Conservation (phyloP, 1,140 invertebrate genomes). For the Leguminivora glycinivorella region DNA sequence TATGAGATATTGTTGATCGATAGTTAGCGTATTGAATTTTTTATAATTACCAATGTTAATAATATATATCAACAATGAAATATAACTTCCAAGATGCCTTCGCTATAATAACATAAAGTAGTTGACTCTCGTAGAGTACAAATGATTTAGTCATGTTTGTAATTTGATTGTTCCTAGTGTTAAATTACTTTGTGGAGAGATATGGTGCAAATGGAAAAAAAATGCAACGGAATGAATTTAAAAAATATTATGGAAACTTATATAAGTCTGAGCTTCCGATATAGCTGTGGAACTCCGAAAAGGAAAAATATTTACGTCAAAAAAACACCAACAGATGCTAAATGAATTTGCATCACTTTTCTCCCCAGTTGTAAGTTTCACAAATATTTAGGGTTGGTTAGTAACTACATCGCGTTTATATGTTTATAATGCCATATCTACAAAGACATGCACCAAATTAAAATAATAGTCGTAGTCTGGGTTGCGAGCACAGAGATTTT, state of each 20-base stretch:
- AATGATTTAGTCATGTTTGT: constrained; percentile 28
- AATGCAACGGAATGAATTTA: too few species aligned
- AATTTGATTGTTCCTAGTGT: constrained; percentile 9
- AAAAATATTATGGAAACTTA: too few species aligned
- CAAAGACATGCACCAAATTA: not conserved
- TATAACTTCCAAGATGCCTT: constrained; percentile 10
- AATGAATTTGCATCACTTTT: not conserved
- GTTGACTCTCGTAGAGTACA: constrained; percentile 44
- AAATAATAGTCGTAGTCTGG: not conserved
- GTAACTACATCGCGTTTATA: not conserved
- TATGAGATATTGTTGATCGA: constrained; percentile 8
- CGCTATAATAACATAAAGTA: not conserved
- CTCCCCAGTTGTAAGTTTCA: not conserved
- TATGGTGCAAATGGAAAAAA: not conserved
- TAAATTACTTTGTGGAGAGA: not conserved
- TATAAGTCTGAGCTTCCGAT: too few species aligned
- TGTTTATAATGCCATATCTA: constrained; percentile 2
- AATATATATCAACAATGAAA: not conserved
- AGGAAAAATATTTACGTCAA: too few species aligned
- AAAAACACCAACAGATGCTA: not conserved
- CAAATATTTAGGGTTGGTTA: not conserved
- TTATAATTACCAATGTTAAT: constrained; percentile 8
- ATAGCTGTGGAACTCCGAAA: too few species aligned
- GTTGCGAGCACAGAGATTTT: not conserved
- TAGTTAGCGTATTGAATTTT: constrained; percentile 2